Percentiles rank a stretch among this genome's conserved stretches.
Conservation (phyloP, 23 tunicate species). For the Trididemnum nubilum region DNA sequence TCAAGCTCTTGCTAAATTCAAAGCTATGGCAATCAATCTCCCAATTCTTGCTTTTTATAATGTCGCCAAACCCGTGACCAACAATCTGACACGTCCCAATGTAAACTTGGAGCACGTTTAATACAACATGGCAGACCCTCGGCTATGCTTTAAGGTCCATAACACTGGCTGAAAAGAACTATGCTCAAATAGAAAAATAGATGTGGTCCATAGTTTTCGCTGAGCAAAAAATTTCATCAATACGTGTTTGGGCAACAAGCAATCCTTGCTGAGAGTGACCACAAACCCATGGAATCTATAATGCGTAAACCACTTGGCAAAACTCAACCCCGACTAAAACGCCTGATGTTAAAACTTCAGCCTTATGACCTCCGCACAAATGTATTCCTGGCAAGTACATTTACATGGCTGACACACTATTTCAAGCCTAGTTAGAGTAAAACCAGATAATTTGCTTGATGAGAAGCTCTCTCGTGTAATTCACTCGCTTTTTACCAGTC, state of each 20-base stretch:
- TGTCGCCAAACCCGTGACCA: conserved; percentile 20
- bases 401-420: conserved; percentile 48
- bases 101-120: conserved; percentile 29
- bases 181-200: conserved; percentile 39
- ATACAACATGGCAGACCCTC: conserved; percentile 24
- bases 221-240: conserved; percentile 19
- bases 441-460: conserved; percentile 5
- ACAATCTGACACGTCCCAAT: conserved; percentile 30
- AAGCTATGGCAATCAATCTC: background rate
- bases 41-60: conserved; percentile 6
- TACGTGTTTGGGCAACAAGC: background rate
- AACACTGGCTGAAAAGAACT: conserved; percentile 32
- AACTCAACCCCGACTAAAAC: conserved; percentile 40
- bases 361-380: conserved; percentile 32
- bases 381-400: conserved; percentile 24
- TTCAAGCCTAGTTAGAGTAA: conserved; percentile 24
- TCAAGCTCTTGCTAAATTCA: conserved; percentile 2
- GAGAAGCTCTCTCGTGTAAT: background rate
- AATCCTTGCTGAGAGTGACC: conserved; percentile 28
- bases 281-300: conserved; percentile 47
- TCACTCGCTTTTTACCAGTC: background rate
- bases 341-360: conserved; percentile 45
- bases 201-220: conserved; percentile 36
- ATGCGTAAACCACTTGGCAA: conserved; percentile 29
- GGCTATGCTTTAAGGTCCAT: conserved; percentile 32